These are phyloP conservation scores for Petrocephalus zakoni DNA, from an alignment of 2,113 vertebrate genomes.

Conservation along the genomic window DNA sequence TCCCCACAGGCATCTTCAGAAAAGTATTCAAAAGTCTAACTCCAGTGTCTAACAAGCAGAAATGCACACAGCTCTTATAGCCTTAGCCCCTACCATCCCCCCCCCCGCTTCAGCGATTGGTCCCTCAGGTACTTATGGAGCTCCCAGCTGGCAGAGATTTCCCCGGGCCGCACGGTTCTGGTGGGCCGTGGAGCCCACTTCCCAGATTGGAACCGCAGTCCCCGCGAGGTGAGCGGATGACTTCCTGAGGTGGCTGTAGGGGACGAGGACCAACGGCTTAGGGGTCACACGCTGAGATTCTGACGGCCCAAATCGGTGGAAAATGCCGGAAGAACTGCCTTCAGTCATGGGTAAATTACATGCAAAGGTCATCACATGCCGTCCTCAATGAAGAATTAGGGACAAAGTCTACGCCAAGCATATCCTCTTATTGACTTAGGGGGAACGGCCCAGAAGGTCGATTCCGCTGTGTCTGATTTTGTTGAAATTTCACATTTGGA, in stretches of 20 bases:
- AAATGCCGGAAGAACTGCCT: conserved; percentile 58
- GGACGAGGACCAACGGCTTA: not conserved
- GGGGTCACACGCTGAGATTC: not conserved
- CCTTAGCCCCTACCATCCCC: not conserved
- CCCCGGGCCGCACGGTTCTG: not conserved
- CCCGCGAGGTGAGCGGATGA: not conserved
- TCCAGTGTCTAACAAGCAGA: not conserved
- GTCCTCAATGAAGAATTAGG: conserved; percentile 10
- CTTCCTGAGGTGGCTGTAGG: conserved; percentile 17
- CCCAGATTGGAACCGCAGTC: not conserved
- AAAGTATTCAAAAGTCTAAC: conserved; percentile 10
- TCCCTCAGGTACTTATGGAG: conserved; percentile 5
- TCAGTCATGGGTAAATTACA: conserved; percentile 64
- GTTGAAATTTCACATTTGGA: conserved; percentile 49
- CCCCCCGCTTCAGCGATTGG: not conserved
- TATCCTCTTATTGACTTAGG: conserved; percentile 51
- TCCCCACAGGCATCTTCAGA: not conserved
- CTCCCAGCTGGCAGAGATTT: not conserved
- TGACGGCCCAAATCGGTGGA: conserved; percentile 55
- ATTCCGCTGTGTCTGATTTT: conserved; percentile 54
- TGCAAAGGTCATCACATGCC: conserved; percentile 46
- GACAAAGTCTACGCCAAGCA: conserved; percentile 15
- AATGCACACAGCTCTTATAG: not conserved
- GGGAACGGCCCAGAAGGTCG: conserved; percentile 25
- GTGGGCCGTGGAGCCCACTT: not conserved